These are phyloP conservation scores for Odobenus rosmarus DNA, from an alignment of 2,113 vertebrate genomes.

Conservation along the genomic window DNA sequence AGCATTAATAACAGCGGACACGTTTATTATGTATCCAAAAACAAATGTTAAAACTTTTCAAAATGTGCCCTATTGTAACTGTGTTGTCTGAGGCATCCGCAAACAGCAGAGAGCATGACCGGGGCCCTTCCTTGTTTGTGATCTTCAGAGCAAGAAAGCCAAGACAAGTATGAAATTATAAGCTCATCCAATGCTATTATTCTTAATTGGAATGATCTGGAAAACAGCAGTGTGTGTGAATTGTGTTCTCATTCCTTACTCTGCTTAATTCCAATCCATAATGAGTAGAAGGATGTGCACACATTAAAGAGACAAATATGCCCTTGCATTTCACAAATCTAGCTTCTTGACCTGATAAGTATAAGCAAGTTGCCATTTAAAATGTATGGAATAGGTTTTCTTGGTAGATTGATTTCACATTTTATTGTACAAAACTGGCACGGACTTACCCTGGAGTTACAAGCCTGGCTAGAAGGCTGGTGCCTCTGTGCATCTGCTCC, in stretches of 20 bases:
- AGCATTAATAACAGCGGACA: not conserved
- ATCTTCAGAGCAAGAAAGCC: not conserved
- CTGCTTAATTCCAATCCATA: not conserved
- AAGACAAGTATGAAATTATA: not conserved
- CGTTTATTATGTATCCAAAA: accelerated
- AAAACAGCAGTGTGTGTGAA: not conserved
- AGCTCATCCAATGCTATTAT: not conserved
- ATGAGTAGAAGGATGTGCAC: not conserved
- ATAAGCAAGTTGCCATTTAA: not conserved
- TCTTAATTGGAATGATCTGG: not conserved
- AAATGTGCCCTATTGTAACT: not conserved
- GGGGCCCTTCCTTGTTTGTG: not conserved
- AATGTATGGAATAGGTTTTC: not conserved
- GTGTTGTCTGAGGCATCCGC: accelerated
- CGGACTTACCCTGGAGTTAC: not conserved
- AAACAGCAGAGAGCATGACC: accelerated
- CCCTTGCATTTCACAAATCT: not conserved
- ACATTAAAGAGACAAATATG: not conserved
- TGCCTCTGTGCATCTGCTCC: accelerated
- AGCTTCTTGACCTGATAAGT: not conserved
- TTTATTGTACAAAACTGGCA: not conserved
- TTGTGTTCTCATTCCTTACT: not conserved
- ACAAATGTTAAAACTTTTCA: not conserved
- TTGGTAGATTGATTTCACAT: not conserved
- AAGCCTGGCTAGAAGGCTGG: not conserved